phyloP scores from a whole-genome alignment of 30 jellyfish, hydroid and myxozoan genomes.

The Sanderia malayensis region DNA sequence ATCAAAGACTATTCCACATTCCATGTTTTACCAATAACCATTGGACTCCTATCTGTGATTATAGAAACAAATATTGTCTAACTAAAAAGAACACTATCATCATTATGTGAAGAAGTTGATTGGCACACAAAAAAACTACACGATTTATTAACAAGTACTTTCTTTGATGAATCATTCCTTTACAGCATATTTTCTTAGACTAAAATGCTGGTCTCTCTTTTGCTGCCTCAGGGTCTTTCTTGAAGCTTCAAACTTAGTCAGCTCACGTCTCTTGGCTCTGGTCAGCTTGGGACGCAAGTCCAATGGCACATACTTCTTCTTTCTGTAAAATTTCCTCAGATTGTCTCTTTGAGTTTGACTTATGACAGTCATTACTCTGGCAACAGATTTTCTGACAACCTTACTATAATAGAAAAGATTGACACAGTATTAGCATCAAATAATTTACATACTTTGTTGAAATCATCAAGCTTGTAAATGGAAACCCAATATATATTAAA shows the following conservation, averaged over 20 bases:
- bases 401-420: conserved; percentile 46
- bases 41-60: no score
- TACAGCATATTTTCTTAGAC: conserved; percentile 88
- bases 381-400: conserved; percentile 87
- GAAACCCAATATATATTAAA: no score
- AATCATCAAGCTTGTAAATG: no score
- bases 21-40: no score
- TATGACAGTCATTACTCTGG: conserved; percentile 89
- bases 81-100: no score
- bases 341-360: conserved; percentile 86
- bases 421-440: no score
- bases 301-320: conserved; percentile 87
- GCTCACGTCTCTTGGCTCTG: conserved; percentile 94
- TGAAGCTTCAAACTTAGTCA: conserved; percentile 82
- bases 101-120: no score
- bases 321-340: conserved; percentile 72
- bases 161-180: conserved; percentile 56
- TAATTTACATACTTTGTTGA: no score
- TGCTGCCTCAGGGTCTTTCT: conserved; percentile 76
- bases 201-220: conserved; percentile 75
- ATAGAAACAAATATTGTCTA: no score
- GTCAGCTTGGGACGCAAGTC: conserved; percentile 93
- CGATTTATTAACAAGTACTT: no score
- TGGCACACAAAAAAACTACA: no score
- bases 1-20: no score